Evolutionary conservation across 1,140 invertebrate genomes (phyloP).

Genomic region (Reticulitermes speratus): DNA sequence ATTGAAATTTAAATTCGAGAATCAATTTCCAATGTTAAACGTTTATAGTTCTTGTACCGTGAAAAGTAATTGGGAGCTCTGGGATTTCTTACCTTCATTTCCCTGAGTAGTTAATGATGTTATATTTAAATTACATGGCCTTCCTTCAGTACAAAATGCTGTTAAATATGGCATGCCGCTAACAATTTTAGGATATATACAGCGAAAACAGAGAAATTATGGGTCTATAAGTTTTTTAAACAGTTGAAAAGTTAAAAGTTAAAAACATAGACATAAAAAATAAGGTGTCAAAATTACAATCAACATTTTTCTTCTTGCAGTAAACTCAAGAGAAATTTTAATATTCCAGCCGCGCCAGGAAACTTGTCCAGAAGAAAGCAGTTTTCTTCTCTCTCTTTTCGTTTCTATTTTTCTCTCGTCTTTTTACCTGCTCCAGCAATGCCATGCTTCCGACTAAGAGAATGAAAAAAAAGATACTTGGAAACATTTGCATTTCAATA

Average conservation of each 20-base stretch:
- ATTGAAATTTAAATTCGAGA: too few relatives aligned
- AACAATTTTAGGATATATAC: not conserved
- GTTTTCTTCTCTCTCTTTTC: not conserved
- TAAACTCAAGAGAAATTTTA: not conserved
- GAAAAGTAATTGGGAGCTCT: too few relatives aligned
- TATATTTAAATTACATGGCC: too few relatives aligned
- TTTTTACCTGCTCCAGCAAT: not conserved
- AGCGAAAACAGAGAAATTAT: not conserved
- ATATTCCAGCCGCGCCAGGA: not conserved
- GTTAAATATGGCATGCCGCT: too few relatives aligned
- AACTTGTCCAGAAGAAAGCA: not conserved
- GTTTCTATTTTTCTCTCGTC: not conserved
- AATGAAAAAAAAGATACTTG: not conserved
- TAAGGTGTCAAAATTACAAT: conserved; percentile 6
- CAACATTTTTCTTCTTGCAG: not conserved
- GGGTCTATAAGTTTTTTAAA: not conserved
- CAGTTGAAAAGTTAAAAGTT: not conserved
- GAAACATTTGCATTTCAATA: conserved; percentile 19
- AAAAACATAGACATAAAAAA: not conserved
- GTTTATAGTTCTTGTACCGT: too few relatives aligned
- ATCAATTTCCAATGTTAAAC: too few relatives aligned
- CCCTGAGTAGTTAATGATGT: too few relatives aligned
- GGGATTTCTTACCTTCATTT: too few relatives aligned
- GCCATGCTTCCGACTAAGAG: conserved; percentile 7
- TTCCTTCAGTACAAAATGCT: too few relatives aligned